A percentile compares a stretch with the other conserved stretches of the same genome.
phyloP scores from a whole-genome alignment of 2,113 vertebrate genomes.

The Chloroceryle aenea region DNA sequence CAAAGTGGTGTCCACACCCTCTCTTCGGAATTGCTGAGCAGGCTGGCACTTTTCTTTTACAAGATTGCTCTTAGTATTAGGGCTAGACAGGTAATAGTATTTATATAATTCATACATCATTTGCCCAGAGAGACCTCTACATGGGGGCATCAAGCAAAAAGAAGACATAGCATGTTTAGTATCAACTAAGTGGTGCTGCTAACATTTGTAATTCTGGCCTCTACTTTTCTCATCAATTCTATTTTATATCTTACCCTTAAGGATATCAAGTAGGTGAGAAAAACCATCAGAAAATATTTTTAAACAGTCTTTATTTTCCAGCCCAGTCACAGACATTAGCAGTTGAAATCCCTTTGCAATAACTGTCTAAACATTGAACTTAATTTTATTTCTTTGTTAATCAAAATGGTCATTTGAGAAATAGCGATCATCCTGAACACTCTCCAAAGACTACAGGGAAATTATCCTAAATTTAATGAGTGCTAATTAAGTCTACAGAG shows the following conservation, averaged over 20 bases:
- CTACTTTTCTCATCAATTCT: not conserved
- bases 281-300: not conserved
- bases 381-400: constrained; percentile 50
- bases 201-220: not conserved
- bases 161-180: not conserved
- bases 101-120: not conserved
- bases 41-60: not conserved
- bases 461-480: constrained; percentile 14
- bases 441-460: constrained; percentile 18
- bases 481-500: not conserved
- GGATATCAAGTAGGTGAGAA: not conserved
- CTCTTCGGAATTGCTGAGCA: not conserved
- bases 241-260: not conserved
- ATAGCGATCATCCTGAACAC: constrained; percentile 6
- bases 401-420: constrained; percentile 49
- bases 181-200: not conserved
- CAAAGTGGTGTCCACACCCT: not conserved
- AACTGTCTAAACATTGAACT: constrained; percentile 15
- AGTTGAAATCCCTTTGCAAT: constrained; percentile 35
- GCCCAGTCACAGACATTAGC: not conserved
- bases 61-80: not conserved
- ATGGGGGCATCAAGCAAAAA: not conserved
- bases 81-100: not conserved
- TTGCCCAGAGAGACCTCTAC: not conserved
- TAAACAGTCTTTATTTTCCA: accelerated